phyloP scores from a whole-genome alignment of 2,113 vertebrate species.

The Oriolus oriolus region DNA sequence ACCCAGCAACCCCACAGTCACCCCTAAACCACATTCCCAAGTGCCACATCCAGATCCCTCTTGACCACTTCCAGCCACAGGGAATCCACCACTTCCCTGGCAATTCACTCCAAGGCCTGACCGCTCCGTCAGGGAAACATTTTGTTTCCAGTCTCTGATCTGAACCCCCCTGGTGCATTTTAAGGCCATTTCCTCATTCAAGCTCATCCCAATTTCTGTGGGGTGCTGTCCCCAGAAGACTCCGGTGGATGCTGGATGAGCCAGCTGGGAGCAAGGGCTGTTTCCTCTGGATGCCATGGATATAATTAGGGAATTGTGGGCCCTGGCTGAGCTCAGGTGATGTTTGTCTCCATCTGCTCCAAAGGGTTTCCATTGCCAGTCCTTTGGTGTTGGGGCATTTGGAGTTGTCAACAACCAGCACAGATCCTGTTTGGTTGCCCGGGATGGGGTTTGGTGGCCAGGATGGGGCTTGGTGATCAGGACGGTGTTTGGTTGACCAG shows the following conservation, averaged over 20 bases:
- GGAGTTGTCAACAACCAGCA: not conserved
- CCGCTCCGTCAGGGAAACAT: fast-evolving
- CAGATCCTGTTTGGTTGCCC: not conserved
- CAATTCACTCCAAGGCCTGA: not conserved
- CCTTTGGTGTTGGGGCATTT: not conserved
- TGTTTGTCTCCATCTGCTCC: not conserved
- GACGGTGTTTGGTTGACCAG: not conserved
- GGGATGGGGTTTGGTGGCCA: not conserved
- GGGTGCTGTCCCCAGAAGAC: not conserved
- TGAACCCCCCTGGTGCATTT: not conserved
- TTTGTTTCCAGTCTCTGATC: not conserved
- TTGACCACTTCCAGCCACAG: not conserved
- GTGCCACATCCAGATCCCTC: not conserved
- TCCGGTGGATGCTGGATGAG: fast-evolving
- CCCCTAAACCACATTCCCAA: not conserved
- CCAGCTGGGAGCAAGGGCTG: not conserved
- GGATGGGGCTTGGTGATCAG: not conserved
- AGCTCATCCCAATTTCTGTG: not conserved
- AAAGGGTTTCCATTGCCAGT: not conserved
- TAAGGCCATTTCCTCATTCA: not conserved
- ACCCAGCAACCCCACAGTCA: fast-evolving
- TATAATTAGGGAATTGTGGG: not conserved
- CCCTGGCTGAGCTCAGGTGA: not conserved
- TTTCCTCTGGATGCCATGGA: not conserved
- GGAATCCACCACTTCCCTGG: not conserved